Evolutionary conservation across 2,113 vertebrate species (phyloP), one percentile per base, ranked within the genome.

Genomic region (Catharus bicknelli): DNA sequence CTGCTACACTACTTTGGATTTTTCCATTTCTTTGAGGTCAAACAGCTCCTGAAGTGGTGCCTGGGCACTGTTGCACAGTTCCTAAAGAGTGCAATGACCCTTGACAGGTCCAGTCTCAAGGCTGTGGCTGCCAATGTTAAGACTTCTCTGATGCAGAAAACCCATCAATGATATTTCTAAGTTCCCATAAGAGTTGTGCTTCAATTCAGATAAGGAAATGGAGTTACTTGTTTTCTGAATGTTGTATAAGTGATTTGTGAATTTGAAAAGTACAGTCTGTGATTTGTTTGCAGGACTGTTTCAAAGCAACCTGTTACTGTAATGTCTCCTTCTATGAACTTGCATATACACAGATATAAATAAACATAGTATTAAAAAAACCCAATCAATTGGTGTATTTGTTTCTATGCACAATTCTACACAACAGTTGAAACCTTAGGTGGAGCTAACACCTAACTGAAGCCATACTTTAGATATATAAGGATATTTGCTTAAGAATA

Each of bases 371-470:
- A 40, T 6, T 26, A 1, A 26, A 50, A 68, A 68, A 78, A 47
- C 2, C 0, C 2, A 73, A 59, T 30, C 2, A 30, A 42, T n/a
- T 12, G 3, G 6, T 63, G 16, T 14, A 7, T 38, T 74, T 80
- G 8, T 58, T 86, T 57, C n/a, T 48, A 57, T 4, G 15, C 7
- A 54, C 11, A 76, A 30, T 47, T 66, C 17, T 15, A 72, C 11
- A n/a, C 8, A 47, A 21, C 14, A 40, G 8, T 3, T 58, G 30
- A 72, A 67, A 36, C 45, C 29, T 43, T 62, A 26, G 9, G 5
- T 4, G 5, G 27, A 66, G 53, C 32, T 59, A 80, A 23, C 16
- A 59, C 11, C 51, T 32, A 90, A 47, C 30, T 59, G 1, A 3
- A 92, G 45, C 5, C 3, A 27, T 47, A 64, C 16, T 69, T 95